phyloP scores from a whole-genome alignment of 2,797 vertebrate species.

The Lutjanus argentimaculatus region DNA sequence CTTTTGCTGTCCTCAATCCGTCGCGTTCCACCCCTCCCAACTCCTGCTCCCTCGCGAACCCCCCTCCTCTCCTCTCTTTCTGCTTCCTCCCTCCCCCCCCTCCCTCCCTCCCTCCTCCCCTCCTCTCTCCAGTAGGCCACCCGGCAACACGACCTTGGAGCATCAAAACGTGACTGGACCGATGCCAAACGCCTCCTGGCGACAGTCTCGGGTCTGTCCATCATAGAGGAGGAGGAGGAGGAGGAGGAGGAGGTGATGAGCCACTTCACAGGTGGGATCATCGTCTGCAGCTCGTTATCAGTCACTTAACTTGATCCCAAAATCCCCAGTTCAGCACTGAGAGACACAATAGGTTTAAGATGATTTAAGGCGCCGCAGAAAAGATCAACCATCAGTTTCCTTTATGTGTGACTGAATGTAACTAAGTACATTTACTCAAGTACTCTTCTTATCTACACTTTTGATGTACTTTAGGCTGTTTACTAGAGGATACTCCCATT shows the following conservation, averaged over 20 bases:
- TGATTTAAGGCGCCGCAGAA: not conserved
- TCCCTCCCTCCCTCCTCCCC: no score
- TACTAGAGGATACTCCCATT: no score
- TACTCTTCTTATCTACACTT: not conserved
- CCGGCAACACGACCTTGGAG: no score
- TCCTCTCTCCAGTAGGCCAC: no score
- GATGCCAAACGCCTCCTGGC: no score
- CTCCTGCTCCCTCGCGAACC: no score
- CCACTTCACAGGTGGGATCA: conserved; percentile 9
- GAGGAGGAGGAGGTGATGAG: not conserved
- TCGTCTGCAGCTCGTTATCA: conserved; percentile 17
- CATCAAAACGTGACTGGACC: no score
- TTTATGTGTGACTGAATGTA: not conserved
- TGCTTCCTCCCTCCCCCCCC: no score
- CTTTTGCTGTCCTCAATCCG: no score
- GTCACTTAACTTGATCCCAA: not conserved
- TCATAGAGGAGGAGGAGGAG: not conserved
- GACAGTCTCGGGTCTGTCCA: no score
- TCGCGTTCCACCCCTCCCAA: no score
- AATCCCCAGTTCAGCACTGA: not conserved
- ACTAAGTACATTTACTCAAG: not conserved
- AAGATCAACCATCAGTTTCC: not conserved
- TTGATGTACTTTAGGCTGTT: not conserved
- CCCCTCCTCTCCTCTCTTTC: no score
- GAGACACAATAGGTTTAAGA: not conserved